Conservation (phyloP, 35 echinoderm and acorn worm genomes). For the Lytechinus pictus region DNA sequence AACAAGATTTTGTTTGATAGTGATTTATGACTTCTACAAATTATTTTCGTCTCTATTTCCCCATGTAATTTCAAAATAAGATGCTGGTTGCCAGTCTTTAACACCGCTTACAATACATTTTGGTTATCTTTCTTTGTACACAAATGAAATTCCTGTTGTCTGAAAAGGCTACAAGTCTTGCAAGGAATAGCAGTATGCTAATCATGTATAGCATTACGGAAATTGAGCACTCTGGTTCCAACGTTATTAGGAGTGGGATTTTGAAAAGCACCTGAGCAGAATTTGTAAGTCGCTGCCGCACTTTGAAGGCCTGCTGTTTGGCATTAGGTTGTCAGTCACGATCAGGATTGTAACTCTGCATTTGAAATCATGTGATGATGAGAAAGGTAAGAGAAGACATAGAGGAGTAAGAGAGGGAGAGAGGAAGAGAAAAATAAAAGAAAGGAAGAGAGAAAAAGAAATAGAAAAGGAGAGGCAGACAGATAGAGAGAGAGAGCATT, state of each 20-base stretch:
- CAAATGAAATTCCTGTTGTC: no score
- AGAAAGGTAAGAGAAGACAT: neutral
- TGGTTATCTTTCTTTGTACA: no score
- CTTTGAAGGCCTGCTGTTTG: neutral
- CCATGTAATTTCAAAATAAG: no score
- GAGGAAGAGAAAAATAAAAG: neutral
- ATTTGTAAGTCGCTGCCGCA: neutral
- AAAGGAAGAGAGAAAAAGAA: neutral
- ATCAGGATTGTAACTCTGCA: neutral
- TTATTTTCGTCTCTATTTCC: no score
- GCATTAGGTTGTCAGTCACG: neutral
- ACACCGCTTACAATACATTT: no score
- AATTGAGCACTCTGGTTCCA: neutral
- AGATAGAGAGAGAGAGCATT: neutral
- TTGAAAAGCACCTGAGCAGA: neutral
- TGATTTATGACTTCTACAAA: no score
- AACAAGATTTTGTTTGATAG: no score
- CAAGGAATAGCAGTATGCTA: slow-evolving; percentile 8
- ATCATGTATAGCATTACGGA: slow-evolving; percentile 3
- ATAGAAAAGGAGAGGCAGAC: neutral
- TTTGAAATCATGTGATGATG: neutral
- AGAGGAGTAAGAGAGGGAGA: neutral
- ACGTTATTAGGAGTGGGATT: slow-evolving; percentile 10
- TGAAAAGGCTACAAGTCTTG: neutral
- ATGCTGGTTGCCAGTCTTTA: no score